Evolutionary conservation across 2,113 vertebrate genomes (phyloP), one percentile per base, ranked within the genome.

Genomic region (Callipepla californica): DNA sequence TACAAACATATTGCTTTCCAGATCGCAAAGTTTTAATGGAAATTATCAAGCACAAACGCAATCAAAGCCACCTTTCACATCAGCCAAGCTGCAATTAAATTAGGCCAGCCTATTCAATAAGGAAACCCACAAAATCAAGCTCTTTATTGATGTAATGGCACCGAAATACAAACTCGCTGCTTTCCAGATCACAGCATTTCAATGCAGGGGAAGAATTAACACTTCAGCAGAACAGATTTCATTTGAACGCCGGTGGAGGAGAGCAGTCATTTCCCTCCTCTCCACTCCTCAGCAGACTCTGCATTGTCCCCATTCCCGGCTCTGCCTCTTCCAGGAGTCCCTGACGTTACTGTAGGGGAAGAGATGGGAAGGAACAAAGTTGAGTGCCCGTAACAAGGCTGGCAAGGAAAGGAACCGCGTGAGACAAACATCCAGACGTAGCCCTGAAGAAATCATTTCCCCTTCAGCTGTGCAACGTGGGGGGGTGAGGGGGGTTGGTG

Each of bases 1-100:
- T 66, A 95, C 61, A 95, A 95, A 89, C 89, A 61, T 21, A 44
- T 51, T 89, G 44, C 78, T 88, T 87, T 78, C 62, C 84, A 85
- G 70, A 89, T 94, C 72, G 89, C 76, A 89, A 80, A 85, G 61
- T 92, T 95, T 87, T 94, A 88, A 88, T 57, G 45, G 62, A 68
- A 93, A 95, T 22, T 10, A 93, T 92, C 83, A 93, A 88, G 80
- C 80, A 74, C 55, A 94, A 87, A 91, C 6, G 32, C 89, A 87
- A 83, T 91, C 51, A 85, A 76, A 92, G 28, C 48, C 57, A 44
- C 84, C 89, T 90, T 91, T 82, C 76, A 75, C 80, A 85, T 51
- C 75, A 92, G 57, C 51, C 84, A 76, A 72, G 58, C 80, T 80
- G 68, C 90, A 92, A 70, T 87, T 94, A 86, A 93, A 90, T 88